Evolutionary conservation across 2,797 vertebrate genomes (phyloP).

Genomic region (Scleropages formosus): DNA sequence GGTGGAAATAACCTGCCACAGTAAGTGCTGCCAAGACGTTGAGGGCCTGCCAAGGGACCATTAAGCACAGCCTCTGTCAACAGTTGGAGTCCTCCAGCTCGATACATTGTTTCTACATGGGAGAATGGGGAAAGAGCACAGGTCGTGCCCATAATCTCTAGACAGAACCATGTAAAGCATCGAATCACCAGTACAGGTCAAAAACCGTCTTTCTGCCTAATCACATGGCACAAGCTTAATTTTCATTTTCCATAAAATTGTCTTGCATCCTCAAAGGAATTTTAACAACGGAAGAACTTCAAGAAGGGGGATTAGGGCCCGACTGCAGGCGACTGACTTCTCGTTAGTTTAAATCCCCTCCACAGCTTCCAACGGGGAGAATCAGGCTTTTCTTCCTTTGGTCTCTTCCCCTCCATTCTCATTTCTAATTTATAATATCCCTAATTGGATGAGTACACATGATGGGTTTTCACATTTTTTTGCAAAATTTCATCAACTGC

Average conservation of each 20-base stretch:
- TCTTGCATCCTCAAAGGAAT: slow-evolving; percentile 25
- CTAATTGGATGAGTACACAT: slow-evolving; percentile 28
- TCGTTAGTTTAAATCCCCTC: slow-evolving; percentile 39
- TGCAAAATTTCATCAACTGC: slow-evolving; percentile 2
- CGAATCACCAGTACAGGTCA: neutral
- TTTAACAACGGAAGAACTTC: slow-evolving; percentile 36
- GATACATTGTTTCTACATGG: slow-evolving; percentile 34
- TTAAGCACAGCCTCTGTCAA: slow-evolving; percentile 50
- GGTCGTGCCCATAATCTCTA: neutral
- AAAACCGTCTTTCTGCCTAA: slow-evolving; percentile 12
- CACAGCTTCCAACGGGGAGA: slow-evolving; percentile 27
- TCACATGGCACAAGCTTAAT: slow-evolving; percentile 2
- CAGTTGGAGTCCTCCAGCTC: slow-evolving; percentile 49
- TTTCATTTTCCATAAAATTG: slow-evolving; percentile 24
- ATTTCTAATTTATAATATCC: slow-evolving; percentile 37
- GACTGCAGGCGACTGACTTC: slow-evolving; percentile 31
- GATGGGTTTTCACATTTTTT: slow-evolving; percentile 26
- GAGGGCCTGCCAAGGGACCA: slow-evolving; percentile 47
- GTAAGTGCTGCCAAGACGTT: slow-evolving; percentile 42
- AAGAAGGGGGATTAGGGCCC: slow-evolving; percentile 43
- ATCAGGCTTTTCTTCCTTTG: slow-evolving; percentile 18
- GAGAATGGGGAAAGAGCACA: neutral
- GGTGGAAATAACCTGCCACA: slow-evolving; percentile 36
- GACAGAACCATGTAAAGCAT: neutral
- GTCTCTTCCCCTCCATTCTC: slow-evolving; percentile 12